phyloP scores from a whole-genome alignment of 2,888 invertebrate species.

The Brassicogethes aeneus region DNA sequence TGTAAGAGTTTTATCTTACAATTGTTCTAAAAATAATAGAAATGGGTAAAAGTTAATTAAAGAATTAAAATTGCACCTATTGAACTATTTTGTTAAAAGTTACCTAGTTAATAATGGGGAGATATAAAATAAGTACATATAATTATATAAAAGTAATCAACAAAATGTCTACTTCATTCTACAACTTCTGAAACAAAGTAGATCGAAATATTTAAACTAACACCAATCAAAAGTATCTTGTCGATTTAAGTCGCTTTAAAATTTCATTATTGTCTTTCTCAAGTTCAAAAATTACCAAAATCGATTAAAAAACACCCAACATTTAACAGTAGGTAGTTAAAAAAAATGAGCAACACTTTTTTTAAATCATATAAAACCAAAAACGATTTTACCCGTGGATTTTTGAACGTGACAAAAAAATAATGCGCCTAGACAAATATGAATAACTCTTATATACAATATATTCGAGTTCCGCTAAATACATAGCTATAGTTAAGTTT shows the following conservation, averaged over 20 bases:
- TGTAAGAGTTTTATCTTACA: too few species aligned
- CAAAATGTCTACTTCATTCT: background rate
- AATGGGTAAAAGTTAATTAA: too few species aligned
- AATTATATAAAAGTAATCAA: conserved; percentile 9
- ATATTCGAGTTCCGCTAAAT: conserved; percentile 23
- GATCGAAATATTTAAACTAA: conserved; percentile 26
- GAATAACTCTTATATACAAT: conserved; percentile 31
- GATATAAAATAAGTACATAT: conserved; percentile 15
- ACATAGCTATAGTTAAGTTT: conserved; percentile 32
- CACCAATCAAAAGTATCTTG: conserved; percentile 22
- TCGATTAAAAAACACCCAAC: too few species aligned
- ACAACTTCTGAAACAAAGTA: too few species aligned
- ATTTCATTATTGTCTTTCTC: too few species aligned
- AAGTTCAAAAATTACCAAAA: too few species aligned
- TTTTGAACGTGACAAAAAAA: background rate
- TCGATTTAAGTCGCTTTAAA: conserved; percentile 7
- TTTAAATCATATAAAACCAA: too few species aligned
- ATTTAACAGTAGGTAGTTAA: too few species aligned
- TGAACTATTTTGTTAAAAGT: conserved; percentile 18
- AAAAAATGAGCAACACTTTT: too few species aligned
- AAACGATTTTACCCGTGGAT: background rate
- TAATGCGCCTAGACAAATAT: conserved; percentile 22
- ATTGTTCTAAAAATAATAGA: too few species aligned
- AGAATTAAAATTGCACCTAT: conserved; percentile 20
- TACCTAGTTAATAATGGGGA: conserved; percentile 13